These are phyloP conservation scores for Habrosyne pyritoides DNA, from an alignment of 2,888 invertebrate genomes.

Conservation along the genomic window DNA sequence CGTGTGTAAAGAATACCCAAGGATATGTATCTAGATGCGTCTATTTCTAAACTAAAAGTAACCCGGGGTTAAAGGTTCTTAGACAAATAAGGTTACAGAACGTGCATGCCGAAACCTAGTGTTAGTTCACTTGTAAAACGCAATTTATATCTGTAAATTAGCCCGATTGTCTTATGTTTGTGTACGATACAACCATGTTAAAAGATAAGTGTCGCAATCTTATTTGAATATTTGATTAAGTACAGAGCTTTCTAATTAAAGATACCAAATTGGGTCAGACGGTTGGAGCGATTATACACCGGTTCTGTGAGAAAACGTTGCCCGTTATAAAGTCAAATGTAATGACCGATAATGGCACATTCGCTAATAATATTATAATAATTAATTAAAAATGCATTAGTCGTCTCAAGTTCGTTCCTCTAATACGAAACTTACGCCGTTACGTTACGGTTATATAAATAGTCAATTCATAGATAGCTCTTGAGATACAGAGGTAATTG, in stretches of 20 bases:
- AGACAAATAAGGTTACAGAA: no score
- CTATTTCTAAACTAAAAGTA: no score
- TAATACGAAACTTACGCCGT: neutral
- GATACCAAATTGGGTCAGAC: conserved; percentile 39
- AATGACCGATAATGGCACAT: neutral
- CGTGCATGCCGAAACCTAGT: no score
- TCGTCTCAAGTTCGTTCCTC: neutral
- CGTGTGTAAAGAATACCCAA: no score
- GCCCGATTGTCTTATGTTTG: neutral
- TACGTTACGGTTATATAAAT: neutral
- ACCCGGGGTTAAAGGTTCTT: no score
- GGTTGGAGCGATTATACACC: conserved; percentile 10
- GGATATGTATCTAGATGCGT: no score
- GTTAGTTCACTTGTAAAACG: conserved; percentile 5
- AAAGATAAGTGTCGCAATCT: conserved; percentile 36
- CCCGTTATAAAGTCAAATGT: neutral
- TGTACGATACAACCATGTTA: conserved; percentile 6
- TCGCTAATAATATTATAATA: neutral
- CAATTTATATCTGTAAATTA: neutral
- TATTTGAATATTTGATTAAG: conserved; percentile 67
- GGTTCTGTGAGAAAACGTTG: conserved; percentile 3
- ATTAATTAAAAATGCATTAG: neutral
- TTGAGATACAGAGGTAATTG: no score
- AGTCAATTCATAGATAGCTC: neutral
- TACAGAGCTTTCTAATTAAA: conserved; percentile 58